Base-by-base conservation (phyloP, 2,113 vertebrate species). In the Ovibos moschatus region DNA sequence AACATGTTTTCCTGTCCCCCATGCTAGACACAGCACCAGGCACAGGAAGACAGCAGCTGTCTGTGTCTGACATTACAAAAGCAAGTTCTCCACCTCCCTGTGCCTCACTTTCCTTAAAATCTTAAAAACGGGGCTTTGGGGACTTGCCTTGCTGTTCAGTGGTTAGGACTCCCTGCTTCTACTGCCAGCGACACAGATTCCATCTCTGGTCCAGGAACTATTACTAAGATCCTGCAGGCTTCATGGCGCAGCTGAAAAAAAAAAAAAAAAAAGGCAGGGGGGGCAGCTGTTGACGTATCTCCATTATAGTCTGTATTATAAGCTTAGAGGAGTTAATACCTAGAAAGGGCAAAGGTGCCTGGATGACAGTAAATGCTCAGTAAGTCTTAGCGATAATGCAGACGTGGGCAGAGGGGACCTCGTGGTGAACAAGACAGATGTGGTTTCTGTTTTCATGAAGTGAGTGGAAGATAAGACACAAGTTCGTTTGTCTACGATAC, bases 391-490 rank as follows among this genome's bases (percentile, higher is more conserved):
- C 23, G 17, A n/a, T 50, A 51, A 81, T 28, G n/a, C 45, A 96
- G 84, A 84, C 27, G 21, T 58, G 30, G 19, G 30, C n/a, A 60
- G 64, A 45, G 74, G 60, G 55, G 40, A 9, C 15, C 71, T 11
- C 2, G 0, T 25, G 6, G 36, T n/a, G 58, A 89, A 33, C 40
- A 83, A 97, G 87, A 85, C 64, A 85, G 74, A 87, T 81, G 50
- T 33, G 27, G 28, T 40, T 94, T 94, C 57, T 67, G 43, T 92
- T 87, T 93, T 93, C 40, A 4, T 2, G 43, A 33, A 47, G 82
- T 23, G 25, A 97, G 67, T 13, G n/a, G 74, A 76, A 84, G 94
- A 87, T 87, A 94, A 94, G 47, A 87, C 51, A 90, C 81, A 82
- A 86, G 89, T 81, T 55, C 55, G 15, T 71, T 95, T 95, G 94